Conservation (phyloP, 2,113 vertebrate species). For the Aptenodytes forsteri region DNA sequence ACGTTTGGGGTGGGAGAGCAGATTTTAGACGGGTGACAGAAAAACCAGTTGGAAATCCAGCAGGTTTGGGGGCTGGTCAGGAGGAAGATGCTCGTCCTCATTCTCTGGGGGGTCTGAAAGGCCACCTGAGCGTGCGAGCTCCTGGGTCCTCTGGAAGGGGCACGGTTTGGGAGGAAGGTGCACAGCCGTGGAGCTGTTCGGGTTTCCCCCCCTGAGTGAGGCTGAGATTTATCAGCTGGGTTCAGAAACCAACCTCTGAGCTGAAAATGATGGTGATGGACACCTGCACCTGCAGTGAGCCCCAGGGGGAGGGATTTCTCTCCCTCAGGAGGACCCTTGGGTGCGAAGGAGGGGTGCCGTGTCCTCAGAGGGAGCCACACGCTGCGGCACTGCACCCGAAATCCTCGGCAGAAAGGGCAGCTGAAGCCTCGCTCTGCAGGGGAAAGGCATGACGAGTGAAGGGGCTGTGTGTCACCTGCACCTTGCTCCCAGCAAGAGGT, state of each 20-base stretch:
- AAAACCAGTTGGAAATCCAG: background rate
- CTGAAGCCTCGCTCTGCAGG: rapidly evolving
- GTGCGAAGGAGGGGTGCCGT: background rate
- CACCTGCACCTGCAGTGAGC: background rate
- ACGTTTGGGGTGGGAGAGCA: background rate
- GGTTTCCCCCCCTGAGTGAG: background rate
- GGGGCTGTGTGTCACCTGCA: rapidly evolving
- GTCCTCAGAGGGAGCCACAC: background rate
- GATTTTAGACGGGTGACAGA: background rate
- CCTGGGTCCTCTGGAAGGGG: rapidly evolving
- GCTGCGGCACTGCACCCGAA: background rate
- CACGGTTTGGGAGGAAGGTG: background rate
- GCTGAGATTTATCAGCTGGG: background rate
- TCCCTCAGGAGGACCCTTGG: background rate
- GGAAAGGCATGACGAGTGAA: background rate
- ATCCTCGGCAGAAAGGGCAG: background rate
- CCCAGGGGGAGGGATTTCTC: rapidly evolving
- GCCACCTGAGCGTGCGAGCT: background rate
- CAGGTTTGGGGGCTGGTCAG: background rate
- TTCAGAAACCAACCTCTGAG: background rate
- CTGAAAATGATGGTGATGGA: background rate
- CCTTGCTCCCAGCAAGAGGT: background rate
- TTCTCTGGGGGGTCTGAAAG: background rate
- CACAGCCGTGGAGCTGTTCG: background rate
- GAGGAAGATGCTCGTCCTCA: background rate